Evolutionary conservation across 2,113 vertebrate species (phyloP).

Genomic region (Ptilonorhynchus violaceus): DNA sequence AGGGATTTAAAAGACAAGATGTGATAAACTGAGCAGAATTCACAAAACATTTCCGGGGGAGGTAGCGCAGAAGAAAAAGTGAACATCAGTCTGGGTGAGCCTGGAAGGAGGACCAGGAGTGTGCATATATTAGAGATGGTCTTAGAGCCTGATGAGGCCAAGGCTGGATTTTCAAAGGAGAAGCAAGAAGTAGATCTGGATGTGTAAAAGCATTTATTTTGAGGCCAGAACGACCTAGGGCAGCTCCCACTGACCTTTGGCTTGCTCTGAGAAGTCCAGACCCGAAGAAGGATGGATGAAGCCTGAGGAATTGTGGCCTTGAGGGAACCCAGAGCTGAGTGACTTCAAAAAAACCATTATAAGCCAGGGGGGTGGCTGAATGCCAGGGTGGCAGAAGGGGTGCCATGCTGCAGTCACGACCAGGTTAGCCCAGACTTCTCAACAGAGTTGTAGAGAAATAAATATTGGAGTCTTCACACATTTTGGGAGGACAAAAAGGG

Average conservation of each 20-base stretch:
- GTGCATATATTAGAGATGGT: background rate
- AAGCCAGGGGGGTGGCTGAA: background rate
- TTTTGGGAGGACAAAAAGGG: background rate
- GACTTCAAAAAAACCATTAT: background rate
- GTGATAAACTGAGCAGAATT: background rate
- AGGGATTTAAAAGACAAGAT: background rate
- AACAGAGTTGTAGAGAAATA: background rate
- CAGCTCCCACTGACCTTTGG: background rate
- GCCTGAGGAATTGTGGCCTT: background rate
- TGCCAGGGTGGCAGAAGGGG: background rate
- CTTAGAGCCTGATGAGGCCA: background rate
- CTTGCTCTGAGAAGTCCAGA: background rate
- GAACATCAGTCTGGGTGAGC: background rate
- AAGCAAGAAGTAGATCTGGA: background rate
- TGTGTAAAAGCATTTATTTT: background rate
- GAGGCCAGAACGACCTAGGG: background rate
- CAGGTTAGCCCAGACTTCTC: background rate
- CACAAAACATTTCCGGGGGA: background rate
- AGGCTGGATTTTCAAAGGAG: background rate
- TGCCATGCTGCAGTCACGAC: rapidly evolving
- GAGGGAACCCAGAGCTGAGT: background rate
- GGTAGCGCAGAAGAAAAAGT: background rate
- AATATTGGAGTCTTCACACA: background rate
- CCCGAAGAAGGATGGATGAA: background rate
- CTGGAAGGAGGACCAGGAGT: background rate